Conservation (phyloP, 1,140 invertebrate genomes). For the Wiebesia pumilae region DNA sequence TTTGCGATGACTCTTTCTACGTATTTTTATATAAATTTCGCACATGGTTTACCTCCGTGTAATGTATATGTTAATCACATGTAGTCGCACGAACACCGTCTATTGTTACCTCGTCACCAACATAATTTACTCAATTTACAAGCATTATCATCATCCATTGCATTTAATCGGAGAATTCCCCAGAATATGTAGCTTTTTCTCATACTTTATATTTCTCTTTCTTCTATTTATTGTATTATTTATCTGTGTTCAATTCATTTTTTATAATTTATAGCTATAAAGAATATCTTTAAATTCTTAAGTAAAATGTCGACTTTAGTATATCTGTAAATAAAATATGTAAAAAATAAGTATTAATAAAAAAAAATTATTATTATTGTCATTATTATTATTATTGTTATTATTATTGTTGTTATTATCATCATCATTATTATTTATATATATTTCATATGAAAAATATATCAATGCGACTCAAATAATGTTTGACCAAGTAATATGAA, state of each 20-base stretch:
- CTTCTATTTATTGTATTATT: neutral
- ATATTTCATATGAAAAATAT: no score
- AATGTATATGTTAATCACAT: slow-evolving; percentile 73
- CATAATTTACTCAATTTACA: slow-evolving; percentile 75
- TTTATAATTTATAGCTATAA: neutral
- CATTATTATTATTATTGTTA: no score
- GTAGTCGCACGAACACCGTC: slow-evolving; percentile 59
- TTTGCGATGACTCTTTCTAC: slow-evolving; percentile 47
- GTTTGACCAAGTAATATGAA: no score
- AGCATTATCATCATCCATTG: slow-evolving; percentile 70
- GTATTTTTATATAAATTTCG: slow-evolving; percentile 71
- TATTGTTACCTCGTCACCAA: slow-evolving; percentile 59
- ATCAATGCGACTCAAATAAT: no score
- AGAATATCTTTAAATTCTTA: no score
- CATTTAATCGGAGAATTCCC: slow-evolving; percentile 68
- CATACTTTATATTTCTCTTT: neutral
- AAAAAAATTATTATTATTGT: no score
- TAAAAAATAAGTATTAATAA: no score
- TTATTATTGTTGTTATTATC: no score
- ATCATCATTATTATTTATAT: no score
- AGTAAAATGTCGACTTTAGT: no score
- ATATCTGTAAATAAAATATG: no score
- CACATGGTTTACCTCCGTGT: slow-evolving; percentile 55
- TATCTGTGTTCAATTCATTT: neutral
- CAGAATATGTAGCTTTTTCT: neutral